Conservation (phyloP, 2,888 invertebrate genomes). For the Apodemia zela region DNA sequence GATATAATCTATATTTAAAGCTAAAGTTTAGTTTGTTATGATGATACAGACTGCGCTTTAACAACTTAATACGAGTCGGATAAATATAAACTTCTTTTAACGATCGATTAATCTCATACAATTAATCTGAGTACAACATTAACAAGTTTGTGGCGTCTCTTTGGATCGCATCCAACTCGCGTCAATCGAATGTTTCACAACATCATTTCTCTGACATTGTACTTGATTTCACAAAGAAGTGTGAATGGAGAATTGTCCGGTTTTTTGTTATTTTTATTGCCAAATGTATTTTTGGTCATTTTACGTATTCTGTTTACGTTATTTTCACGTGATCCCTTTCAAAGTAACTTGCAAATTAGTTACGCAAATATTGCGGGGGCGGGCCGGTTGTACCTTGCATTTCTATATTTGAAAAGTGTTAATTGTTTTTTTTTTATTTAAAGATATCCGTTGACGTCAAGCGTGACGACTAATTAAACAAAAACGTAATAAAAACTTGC, state of each 20-base stretch:
- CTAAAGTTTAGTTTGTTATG: neutral
- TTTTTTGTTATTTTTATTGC: slow-evolving; percentile 23
- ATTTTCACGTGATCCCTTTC: slow-evolving; percentile 57
- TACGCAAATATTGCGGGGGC: slow-evolving; percentile 41
- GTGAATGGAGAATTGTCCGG: slow-evolving; percentile 33
- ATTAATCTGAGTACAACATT: slow-evolving; percentile 29
- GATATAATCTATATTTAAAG: too few species aligned
- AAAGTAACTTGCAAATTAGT: slow-evolving; percentile 45
- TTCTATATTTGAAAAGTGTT: slow-evolving; percentile 3
- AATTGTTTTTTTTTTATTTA: slow-evolving; percentile 9
- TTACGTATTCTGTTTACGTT: slow-evolving; percentile 48
- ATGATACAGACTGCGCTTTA: neutral
- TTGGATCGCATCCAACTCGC: slow-evolving; percentile 39
- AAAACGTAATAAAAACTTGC: slow-evolving; percentile 2
- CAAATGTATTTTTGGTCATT: slow-evolving; percentile 36
- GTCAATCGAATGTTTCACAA: neutral
- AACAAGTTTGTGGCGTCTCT: slow-evolving; percentile 26
- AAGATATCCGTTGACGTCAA: slow-evolving; percentile 2
- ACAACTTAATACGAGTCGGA: neutral
- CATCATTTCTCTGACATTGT: slow-evolving; percentile 13
- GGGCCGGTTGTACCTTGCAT: slow-evolving; percentile 8
- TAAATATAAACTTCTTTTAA: slow-evolving; percentile 22
- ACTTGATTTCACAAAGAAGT: slow-evolving; percentile 27
- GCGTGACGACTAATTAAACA: neutral
- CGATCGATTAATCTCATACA: slow-evolving; percentile 25